These are phyloP conservation scores for Oxygymnocypris stewartii DNA, from an alignment of 2,113 vertebrate genomes.

Conservation along the genomic window DNA sequence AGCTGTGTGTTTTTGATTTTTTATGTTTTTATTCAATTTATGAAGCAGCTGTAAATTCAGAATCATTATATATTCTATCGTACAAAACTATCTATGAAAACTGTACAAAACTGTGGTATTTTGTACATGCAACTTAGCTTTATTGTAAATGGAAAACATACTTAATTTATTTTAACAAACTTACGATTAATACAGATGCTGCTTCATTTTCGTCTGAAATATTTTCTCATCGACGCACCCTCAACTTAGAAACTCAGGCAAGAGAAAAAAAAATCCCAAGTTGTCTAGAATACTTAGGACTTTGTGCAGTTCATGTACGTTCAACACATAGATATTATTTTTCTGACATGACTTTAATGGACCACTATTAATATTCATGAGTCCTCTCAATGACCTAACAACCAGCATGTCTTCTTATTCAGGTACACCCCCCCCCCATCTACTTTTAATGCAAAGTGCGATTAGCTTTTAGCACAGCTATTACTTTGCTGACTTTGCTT, in stretches of 20 bases:
- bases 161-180: too few relatives aligned
- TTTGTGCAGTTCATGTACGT: too few relatives aligned
- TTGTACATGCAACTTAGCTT: neutral
- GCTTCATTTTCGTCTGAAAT: too few relatives aligned
- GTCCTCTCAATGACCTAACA: neutral
- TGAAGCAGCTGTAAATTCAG: too few relatives aligned
- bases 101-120: neutral
- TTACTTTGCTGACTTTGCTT: constrained; percentile 41
- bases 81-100: neutral
- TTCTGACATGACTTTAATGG: neutral
- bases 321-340: neutral
- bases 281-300: too few relatives aligned
- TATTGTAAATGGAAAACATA: neutral
- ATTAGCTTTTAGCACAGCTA: constrained; percentile 26
- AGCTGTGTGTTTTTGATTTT: neutral
- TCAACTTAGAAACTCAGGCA: too few relatives aligned
- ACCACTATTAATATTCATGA: constrained; percentile 10
- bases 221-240: too few relatives aligned
- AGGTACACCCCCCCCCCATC: neutral
- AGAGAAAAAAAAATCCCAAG: too few relatives aligned
- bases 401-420: neutral
- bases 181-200: too few relatives aligned
- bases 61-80: neutral
- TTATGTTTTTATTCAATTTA: too few relatives aligned
- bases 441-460: neutral